These are phyloP conservation scores for Anadara kagoshimensis DNA, from an alignment of 1,140 invertebrate genomes.

Conservation along the genomic window DNA sequence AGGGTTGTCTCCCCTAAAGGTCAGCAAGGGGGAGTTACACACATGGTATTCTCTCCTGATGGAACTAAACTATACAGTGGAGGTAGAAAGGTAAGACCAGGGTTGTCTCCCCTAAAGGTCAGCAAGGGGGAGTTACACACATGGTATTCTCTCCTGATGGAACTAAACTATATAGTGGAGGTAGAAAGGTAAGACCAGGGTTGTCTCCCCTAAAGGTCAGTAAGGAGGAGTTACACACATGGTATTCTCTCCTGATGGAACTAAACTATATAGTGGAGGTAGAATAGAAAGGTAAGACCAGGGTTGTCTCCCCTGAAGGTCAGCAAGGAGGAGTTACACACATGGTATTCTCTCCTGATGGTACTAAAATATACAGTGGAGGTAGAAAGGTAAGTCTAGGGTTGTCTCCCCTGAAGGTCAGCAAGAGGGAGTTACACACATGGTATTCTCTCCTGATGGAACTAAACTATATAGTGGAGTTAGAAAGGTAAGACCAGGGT, in stretches of 20 bases:
- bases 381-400: no score
- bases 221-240: conserved; percentile 91
- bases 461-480: no score
- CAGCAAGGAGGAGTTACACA: no score
- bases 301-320: background rate
- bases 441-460: no score
- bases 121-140: conserved; percentile 90
- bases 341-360: no score
- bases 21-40: conserved; percentile 88
- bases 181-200: conserved; percentile 78
- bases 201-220: conserved; percentile 66
- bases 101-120: conserved; percentile 34
- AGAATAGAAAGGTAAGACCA: conserved; percentile 79
- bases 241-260: conserved; percentile 87
- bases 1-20: background rate
- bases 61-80: conserved; percentile 87
- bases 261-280: conserved; percentile 86
- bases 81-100: conserved; percentile 79
- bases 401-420: no score
- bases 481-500: no score
- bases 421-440: no score
- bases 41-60: conserved; percentile 88
- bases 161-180: conserved; percentile 86
- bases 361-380: no score
- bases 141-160: conserved; percentile 89